Base-by-base conservation (phyloP, 2,797 vertebrate genomes). In the Peromyscus melanophrys region DNA sequence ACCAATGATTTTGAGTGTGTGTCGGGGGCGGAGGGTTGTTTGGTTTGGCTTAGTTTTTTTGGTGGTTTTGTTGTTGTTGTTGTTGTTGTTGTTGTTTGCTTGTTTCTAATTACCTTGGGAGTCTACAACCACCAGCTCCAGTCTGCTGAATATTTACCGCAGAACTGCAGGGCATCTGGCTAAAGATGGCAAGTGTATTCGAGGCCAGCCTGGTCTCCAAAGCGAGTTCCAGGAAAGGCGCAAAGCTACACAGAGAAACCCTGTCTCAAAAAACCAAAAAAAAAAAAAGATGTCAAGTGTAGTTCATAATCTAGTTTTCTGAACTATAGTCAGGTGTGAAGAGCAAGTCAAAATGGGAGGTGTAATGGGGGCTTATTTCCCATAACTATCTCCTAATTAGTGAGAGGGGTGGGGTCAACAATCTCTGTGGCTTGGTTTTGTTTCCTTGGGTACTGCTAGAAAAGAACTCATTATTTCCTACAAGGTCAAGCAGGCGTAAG, bases 401-500 rank as follows among this genome's bases (percentile, higher is more conserved):
- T 78, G 82, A 98, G 96, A 94, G 96, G 82, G n/a, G 34, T 6
- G 5, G 80, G 89, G 86, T 57, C 94, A 88, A 97, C 82, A 92
- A 86, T 31, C 82, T 92, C 89, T 17, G 69, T 4, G 52, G 21
- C 82, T 92, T 17, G 75, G 71, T 52, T 96, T 98, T 90, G 63
- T 55, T 96, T 95, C 95, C 23, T 94, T 75, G 17, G 23, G 5
- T 82, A 85, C 87, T 52, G 69, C 61, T 21, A 65, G 57, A 63
- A 92, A 76, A 94, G 97, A 98, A 91, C 31, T 92, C 94, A 16
- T 78, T 97, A 59, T 97, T 57, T 92, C 61, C 94, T 46, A 92
- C 92, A 98, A 98, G 96, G 97, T 98, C 97, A 97, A 95, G 97
- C 31, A 95, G 2, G 9, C 65, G 94, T 87, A 96, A 89, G n/a